Evolutionary conservation across 2,888 invertebrate species (phyloP).

Genomic region (Apocheima hispidaria): DNA sequence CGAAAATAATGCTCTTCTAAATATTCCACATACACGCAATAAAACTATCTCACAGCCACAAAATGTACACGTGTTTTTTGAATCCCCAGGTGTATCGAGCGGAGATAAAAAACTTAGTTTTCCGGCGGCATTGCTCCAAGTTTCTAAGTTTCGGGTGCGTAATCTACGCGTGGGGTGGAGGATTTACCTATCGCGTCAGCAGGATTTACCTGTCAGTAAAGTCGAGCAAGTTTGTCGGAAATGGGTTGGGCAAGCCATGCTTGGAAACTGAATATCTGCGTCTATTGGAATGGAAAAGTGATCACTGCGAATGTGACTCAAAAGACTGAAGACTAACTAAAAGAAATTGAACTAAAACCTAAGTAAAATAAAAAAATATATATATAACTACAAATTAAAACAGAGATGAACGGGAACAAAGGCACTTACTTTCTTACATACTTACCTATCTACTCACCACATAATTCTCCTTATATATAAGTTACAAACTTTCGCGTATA

Average conservation of each 20-base stretch:
- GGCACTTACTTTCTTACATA: too few relatives aligned
- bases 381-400: too few relatives aligned
- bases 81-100: conserved; percentile 26
- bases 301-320: not conserved
- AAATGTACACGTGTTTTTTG: conserved; percentile 23
- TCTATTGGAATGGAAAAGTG: not conserved
- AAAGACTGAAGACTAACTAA: too few relatives aligned
- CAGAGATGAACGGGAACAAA: too few relatives aligned
- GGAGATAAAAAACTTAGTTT: conserved; percentile 31
- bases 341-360: too few relatives aligned
- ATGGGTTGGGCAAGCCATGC: conserved; percentile 3
- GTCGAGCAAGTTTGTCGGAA: conserved; percentile 12
- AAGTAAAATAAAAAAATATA: too few relatives aligned
- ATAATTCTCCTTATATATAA: too few relatives aligned
- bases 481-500: too few relatives aligned
- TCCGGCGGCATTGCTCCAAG: conserved; percentile 10
- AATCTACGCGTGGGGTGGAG: conserved; percentile 22
- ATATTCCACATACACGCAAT: conserved; percentile 6
- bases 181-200: conserved; percentile 26
- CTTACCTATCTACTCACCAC: too few relatives aligned
- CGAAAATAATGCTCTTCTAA: not conserved
- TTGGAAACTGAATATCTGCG: not conserved
- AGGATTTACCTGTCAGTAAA: conserved; percentile 25
- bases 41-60: conserved; percentile 16
- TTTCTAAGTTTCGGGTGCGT: conserved; percentile 28